Evolutionary conservation across 2,888 invertebrate genomes (phyloP).

Genomic region (Lymantria monacha): DNA sequence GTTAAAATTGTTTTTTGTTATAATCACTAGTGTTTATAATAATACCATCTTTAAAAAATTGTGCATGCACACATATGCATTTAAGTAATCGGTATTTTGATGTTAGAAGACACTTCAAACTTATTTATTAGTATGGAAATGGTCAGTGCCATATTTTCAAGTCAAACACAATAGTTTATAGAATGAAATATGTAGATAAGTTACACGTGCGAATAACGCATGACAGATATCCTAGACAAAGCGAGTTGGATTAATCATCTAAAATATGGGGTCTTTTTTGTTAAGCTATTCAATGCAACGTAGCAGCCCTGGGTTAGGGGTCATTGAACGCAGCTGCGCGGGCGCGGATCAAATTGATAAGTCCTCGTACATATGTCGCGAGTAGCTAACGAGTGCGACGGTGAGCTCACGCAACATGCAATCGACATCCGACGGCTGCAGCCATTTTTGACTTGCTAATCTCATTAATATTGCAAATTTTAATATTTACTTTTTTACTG

Average conservation of each 20-base stretch:
- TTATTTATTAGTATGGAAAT: too few species aligned
- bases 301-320: constrained; percentile 41
- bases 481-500: not conserved
- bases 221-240: constrained; percentile 65
- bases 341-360: constrained; percentile 76
- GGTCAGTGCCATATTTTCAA: not conserved
- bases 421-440: constrained; percentile 25
- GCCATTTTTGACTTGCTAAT: constrained; percentile 25
- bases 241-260: constrained; percentile 66
- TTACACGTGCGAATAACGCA: constrained; percentile 62
- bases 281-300: constrained; percentile 38
- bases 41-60: too few species aligned
- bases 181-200: constrained; percentile 61
- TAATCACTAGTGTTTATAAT: too few species aligned
- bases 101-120: too few species aligned
- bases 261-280: constrained; percentile 60
- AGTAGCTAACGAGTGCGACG: constrained; percentile 47
- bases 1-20: too few species aligned
- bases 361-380: constrained; percentile 53
- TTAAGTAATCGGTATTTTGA: too few species aligned
- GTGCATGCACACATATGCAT: too few species aligned
- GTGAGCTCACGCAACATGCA: constrained; percentile 52
- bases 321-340: constrained; percentile 75
- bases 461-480: constrained; percentile 32
- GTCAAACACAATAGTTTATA: constrained; percentile 35